phyloP scores from a whole-genome alignment of 2,888 invertebrate genomes.

The Trisateles emortualis region DNA sequence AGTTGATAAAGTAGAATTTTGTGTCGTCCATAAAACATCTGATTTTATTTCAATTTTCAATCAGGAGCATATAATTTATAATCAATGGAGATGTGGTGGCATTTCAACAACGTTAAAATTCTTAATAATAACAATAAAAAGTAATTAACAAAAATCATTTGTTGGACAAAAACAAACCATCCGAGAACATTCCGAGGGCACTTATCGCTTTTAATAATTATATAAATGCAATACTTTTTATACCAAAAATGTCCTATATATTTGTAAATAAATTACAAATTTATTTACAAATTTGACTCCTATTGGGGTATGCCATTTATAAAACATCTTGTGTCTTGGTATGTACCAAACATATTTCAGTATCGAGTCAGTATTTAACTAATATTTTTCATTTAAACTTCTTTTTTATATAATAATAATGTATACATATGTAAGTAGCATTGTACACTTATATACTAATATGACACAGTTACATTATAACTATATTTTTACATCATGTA shows the following conservation, averaged over 20 bases:
- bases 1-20: slow-evolving; percentile 33
- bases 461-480: slow-evolving; percentile 85
- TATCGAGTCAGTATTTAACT: slow-evolving; percentile 76
- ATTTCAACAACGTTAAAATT: slow-evolving; percentile 85
- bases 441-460: slow-evolving; percentile 83
- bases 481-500: slow-evolving; percentile 82
- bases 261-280: slow-evolving; percentile 79
- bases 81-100: slow-evolving; percentile 59
- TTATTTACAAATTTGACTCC: slow-evolving; percentile 77
- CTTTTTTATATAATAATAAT: slow-evolving; percentile 77
- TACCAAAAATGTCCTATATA: slow-evolving; percentile 77
- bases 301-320: slow-evolving; percentile 61
- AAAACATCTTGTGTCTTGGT: slow-evolving; percentile 61
- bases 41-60: slow-evolving; percentile 41
- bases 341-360: slow-evolving; percentile 55
- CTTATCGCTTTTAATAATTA: slow-evolving; percentile 62
- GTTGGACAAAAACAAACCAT: slow-evolving; percentile 79
- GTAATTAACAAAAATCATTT: slow-evolving; percentile 81
- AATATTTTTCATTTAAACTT: slow-evolving; percentile 78
- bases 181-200: slow-evolving; percentile 79
- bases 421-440: slow-evolving; percentile 84
- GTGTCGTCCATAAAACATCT: slow-evolving; percentile 27
- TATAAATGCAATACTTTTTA: slow-evolving; percentile 83
- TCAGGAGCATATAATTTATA: slow-evolving; percentile 56
- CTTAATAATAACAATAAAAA: slow-evolving; percentile 86